Evolutionary conservation across 2,797 vertebrate genomes (phyloP), one percentile per base, ranked within the genome.

Genomic region (Semaprochilodus insignis): DNA sequence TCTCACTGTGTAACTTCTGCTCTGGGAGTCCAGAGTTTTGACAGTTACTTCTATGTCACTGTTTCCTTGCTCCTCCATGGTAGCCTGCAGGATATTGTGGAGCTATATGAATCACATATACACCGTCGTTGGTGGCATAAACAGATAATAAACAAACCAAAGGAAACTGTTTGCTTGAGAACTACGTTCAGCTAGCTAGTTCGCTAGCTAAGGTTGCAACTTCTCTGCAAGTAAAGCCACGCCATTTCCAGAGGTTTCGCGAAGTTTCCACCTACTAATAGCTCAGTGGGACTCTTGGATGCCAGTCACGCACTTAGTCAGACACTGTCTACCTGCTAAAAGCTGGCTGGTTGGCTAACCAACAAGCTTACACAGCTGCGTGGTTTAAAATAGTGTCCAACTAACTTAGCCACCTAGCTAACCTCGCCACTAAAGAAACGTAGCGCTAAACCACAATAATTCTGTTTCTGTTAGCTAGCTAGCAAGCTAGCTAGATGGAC

Each of bases 21-120:
- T 97, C 91, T 97, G 97, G 16, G 97, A 98, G 90, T 98, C 97
- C 89, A 98, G 89, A 19, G 97, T 98, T 92, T 98, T 98, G 81
- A 98, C 97, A 0, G 97, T 95, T 85, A 98, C 97, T 81, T 98
- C 96, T 89, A 97, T 94, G 85, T 90, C 52, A 51, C 34, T 67
- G 17, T 70, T 95, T 87, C 94, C 91, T 83, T 94, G 92, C 82
- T 96, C 96, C 73, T 96, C 96, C 97, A 97, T 95, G 60, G 21
- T 78, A 62, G 21, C 40, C n/a, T 25, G 17, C 15, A 69, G 48
- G 51, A 55, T 60, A 25, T 19, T 62, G 1, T 14, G 44, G 36
- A n/a, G 19, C 19, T 34, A 27, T 16, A 31, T 5, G 34, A 36
- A 73, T 23, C 19, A 10, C 10, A 80, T 10, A 21, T 3, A 76